A percentile compares a stretch with the other conserved stretches of the same genome.
Conservation (phyloP, 2,888 invertebrate species). For the Maniola hyperantus region DNA sequence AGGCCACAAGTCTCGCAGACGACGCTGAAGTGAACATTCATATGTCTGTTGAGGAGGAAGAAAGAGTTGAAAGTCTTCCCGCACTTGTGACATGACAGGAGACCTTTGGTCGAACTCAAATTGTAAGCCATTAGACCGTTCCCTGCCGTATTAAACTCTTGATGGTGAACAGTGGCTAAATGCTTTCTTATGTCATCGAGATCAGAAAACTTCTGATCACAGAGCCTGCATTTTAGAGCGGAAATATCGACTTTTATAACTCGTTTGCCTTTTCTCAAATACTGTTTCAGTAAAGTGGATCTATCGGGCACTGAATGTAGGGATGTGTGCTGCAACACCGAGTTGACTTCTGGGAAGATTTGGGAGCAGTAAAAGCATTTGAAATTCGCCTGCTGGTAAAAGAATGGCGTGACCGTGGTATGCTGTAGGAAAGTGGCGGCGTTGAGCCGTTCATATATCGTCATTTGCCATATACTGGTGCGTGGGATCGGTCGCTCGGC, state of each 20-base stretch:
- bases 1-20: constrained; percentile 75
- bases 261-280: constrained; percentile 69
- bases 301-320: constrained; percentile 61
- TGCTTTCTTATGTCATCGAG: constrained; percentile 68
- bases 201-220: constrained; percentile 66
- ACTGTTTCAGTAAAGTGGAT: constrained; percentile 60
- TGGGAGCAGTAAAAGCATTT: constrained; percentile 76
- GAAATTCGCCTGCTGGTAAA: constrained; percentile 74
- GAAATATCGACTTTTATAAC: constrained; percentile 77
- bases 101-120: constrained; percentile 58
- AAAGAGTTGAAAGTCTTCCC: constrained; percentile 70
- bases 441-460: constrained; percentile 70
- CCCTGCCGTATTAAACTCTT: constrained; percentile 71
- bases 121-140: constrained; percentile 74
- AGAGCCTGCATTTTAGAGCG: constrained; percentile 64
- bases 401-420: constrained; percentile 71
- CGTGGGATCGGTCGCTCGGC: constrained; percentile 56
- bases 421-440: constrained; percentile 70
- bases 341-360: constrained; percentile 68
- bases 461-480: constrained; percentile 78
- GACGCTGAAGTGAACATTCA: constrained; percentile 74
- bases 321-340: constrained; percentile 61
- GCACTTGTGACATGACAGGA: constrained; percentile 68
- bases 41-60: constrained; percentile 70
- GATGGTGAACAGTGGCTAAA: constrained; percentile 59